Evolutionary conservation across 2,113 vertebrate genomes (phyloP), one percentile per base, ranked within the genome.

Genomic region (Redunca redunca): DNA sequence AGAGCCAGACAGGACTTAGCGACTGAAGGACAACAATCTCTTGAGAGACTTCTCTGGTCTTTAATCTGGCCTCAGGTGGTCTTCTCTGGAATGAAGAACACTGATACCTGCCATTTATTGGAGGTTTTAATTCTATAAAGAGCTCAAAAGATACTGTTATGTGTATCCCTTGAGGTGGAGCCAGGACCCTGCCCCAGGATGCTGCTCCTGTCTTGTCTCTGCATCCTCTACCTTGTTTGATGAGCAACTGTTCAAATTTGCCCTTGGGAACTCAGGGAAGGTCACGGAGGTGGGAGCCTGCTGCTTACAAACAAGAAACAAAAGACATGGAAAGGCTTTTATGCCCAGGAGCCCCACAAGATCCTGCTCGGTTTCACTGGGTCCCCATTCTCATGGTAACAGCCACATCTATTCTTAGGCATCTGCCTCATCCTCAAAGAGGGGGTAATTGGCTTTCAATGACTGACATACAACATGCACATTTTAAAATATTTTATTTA

Each of bases 401-500:
- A 88, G n/a, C 53, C 81, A 77, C 46, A 53, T 55, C 1, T 84
- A 43, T 53, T 85, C 26, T n/a, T 15, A n/a, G 77, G 33, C 19
- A 62, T 36, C 50, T 30, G 77, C 26, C 55, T 83, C 82, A 36
- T 60, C 53, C 60, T 89, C n/a, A 57, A 88, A 64, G 9, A 0
- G 15, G 30, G 33, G n/a, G 28, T n/a, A 57, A 60, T 50, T 53
- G 36, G 12, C 60, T 91, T 92, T 94, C 87, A 93, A 46, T 43
- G 64, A 94, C 26, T 85, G 26, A 93, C 50, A 81, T 13, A 83
- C 48, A 48, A 77, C 1, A 6, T 36, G 16, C 78, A 92, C 87
- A 84, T 88, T 96, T 93, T 64, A 94, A 95, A 93, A 48, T 30
- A 13, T 97, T 98, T 98, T 98, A 98, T 97, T 98, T 40, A 84